Conservation (phyloP, 2,113 vertebrate genomes). For the Megalops atlanticus region DNA sequence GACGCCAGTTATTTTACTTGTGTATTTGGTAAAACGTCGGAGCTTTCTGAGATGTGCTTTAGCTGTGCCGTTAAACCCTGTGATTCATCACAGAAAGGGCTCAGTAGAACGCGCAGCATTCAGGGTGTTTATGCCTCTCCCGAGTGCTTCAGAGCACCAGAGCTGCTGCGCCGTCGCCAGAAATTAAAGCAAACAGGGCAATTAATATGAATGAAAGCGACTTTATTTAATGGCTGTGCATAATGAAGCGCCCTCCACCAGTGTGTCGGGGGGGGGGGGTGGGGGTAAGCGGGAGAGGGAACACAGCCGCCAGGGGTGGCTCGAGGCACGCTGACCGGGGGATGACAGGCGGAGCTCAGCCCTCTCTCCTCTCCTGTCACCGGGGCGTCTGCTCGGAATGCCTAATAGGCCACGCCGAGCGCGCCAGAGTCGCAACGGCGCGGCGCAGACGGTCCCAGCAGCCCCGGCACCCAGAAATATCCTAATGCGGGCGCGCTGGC, state of each 20-base stretch:
- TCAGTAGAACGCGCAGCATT: background rate
- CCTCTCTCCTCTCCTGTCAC: background rate
- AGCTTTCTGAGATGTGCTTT: background rate
- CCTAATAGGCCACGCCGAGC: background rate
- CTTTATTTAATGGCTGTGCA: background rate
- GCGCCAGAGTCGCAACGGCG: background rate
- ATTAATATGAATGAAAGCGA: slow-evolving; percentile 1
- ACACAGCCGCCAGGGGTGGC: no score
- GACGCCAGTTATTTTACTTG: background rate
- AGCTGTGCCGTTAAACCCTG: background rate
- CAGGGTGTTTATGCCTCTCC: background rate
- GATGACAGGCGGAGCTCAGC: background rate
- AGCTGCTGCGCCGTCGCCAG: no score
- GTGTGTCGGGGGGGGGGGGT: background rate
- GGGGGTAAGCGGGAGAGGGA: no score
- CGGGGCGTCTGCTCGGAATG: background rate
- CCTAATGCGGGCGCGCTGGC: background rate
- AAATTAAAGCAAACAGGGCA: background rate
- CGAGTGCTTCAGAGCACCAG: background rate
- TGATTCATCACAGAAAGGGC: background rate
- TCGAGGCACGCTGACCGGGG: no score
- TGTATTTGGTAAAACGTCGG: background rate
- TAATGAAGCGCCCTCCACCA: background rate
- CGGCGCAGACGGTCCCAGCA: no score
- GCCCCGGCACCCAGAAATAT: background rate